Percentiles rank a stretch among this genome's conserved stretches.
Evolutionary conservation across 2,888 invertebrate genomes (phyloP).

Genomic region (Abrostola triplasia): DNA sequence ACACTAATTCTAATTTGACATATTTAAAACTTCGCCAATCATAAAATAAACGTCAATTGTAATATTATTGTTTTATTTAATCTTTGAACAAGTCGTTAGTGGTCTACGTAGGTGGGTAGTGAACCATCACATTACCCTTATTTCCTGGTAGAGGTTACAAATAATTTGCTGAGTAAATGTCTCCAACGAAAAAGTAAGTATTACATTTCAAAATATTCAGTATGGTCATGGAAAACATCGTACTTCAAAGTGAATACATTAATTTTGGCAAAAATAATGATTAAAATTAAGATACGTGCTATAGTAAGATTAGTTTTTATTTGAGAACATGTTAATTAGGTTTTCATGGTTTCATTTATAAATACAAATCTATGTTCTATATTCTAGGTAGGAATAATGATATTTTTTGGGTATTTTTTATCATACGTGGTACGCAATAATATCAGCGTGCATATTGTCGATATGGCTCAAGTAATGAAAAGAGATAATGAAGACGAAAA

Average conservation of each 20-base stretch:
- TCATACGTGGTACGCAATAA: conserved; percentile 79
- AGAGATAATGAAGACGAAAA: conserved; percentile 43
- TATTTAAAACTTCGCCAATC: conserved; percentile 36
- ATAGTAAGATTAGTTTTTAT: conserved; percentile 67
- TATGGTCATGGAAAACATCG: conserved; percentile 52
- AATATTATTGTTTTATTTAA: conserved; percentile 37
- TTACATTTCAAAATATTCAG: conserved; percentile 40
- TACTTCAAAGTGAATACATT: conserved; percentile 7
- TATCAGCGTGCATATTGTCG: conserved; percentile 83
- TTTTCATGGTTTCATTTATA: background rate
- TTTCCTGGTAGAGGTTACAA: background rate
- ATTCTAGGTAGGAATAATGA: conserved; percentile 86
- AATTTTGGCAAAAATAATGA: conserved; percentile 64
- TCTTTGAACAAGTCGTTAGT: background rate
- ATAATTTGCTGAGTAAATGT: no score
- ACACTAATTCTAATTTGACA: conserved; percentile 28
- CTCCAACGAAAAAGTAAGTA: no score
- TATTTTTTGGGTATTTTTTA: conserved; percentile 87
- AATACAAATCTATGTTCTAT: conserved; percentile 11
- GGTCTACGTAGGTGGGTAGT: background rate
- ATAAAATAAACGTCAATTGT: conserved; percentile 52
- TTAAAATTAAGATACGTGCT: conserved; percentile 78
- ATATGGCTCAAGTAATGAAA: conserved; percentile 73
- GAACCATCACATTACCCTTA: background rate
- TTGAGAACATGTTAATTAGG: background rate